Evolutionary conservation across 2,113 vertebrate species (phyloP), one percentile per base, ranked within the genome.

Genomic region (Cromileptes altivelis): DNA sequence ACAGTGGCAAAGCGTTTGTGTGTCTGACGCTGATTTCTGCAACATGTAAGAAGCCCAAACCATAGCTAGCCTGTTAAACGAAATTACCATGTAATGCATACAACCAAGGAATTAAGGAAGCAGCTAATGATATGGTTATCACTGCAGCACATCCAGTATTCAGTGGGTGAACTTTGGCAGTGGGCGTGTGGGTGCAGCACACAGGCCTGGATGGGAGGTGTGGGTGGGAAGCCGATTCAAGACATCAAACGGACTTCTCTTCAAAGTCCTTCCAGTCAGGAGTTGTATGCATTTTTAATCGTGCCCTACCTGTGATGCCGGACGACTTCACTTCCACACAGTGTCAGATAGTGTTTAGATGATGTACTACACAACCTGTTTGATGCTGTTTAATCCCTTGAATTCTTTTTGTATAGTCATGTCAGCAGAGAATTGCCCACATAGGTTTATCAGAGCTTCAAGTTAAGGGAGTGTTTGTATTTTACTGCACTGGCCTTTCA

Each of bases 171-270:
- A 88, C 86, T 91, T 81, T 85, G 87, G 76, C 67, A 65, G 75
- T 82, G 86, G 45, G 63, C 76, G 82, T 89, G 89, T 91, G 90
- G 86, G 84, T 88, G 91, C 86, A 79, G 68, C 83, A 55, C 65
- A 64, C 76, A 57, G 86, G 87, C 85, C 77, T 53, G 81, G 65
- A 82, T 89, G 75, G 70, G 86, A 91, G 73, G 72, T 85, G 90
- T 91, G 87, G 91, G 93, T 56, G 84, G 81, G 84, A 85, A 85
- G 86, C 80, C 4, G 72, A 80, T 90, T 86, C 57, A 74, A 89
- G 72, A 78, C 91, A 82, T 91, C 89, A 92, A 90, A 91, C 89
- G 65, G 90, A 85, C 86, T 89, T 70, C 58, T 79, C 87, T 85
- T 93, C 91, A 92, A 91, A 94, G 90, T 80, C 37, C 49, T 63